Base-by-base conservation (phyloP, 2,113 vertebrate species). In the Todiramphus chloris region DNA sequence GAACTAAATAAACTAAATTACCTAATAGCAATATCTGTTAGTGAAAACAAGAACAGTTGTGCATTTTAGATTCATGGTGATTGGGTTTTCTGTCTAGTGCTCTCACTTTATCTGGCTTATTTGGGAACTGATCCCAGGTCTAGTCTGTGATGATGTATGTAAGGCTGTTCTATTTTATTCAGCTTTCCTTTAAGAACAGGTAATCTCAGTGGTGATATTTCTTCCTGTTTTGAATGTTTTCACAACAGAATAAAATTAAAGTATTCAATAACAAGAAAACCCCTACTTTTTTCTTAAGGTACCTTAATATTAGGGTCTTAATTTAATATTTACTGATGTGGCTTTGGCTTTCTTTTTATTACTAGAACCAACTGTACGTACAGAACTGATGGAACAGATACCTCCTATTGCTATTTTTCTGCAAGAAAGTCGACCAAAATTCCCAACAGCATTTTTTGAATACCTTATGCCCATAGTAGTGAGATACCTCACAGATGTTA, bases 371-470 rank as follows among this genome's bases (percentile, higher is more conserved):
- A 99, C 98, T 28, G 99, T 99, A 43, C 94, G 98, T 82, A 98
- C 98, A 35, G 99, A 99, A 90, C 98, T 99, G 93, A 99, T 99
- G 99, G 99, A 99, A 63, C 99, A 99, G 92, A 98, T 99, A 56
- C 99, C 99, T 83, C 98, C 99, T 37, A 98, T 99, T 81, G 98
- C 98, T 74, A 98, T 99, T 98, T 99, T 99, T 95, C 97, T 99
- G 43, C 98, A 98, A 58, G 99, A 99, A 96, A 99, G 97, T 96
- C 97, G 98, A 78, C 98, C 98, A 64, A 98, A 98, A 95, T 99
- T 99, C 78, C 98, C 99, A 53, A 93, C 96, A 56, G 98, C 98
- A 16, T 98, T 99, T 96, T 99, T 99, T 19, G 98, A 99, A 90
- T 99, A 98, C 93, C 98, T 99, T 44, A 97, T 99, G 75, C 99